Percentiles rank a stretch among this genome's conserved stretches.
phyloP scores from a whole-genome alignment of 2,797 vertebrate species.

The Anguilla marmorata region DNA sequence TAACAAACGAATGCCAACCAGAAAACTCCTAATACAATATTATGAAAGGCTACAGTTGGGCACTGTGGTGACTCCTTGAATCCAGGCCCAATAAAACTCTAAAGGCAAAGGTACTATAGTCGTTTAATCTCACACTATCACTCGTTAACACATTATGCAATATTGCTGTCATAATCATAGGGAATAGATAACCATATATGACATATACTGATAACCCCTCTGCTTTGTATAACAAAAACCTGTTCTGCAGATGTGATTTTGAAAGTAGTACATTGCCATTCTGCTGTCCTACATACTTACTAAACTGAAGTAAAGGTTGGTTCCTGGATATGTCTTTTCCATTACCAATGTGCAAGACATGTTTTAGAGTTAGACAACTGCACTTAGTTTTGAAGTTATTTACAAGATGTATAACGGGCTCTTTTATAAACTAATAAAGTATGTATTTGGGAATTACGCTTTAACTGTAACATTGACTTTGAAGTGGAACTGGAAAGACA shows the following conservation, averaged over 20 bases:
- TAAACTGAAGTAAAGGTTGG: neutral
- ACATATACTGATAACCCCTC: neutral
- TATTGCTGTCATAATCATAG: neutral
- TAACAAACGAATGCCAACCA: too few species aligned
- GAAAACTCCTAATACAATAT: neutral
- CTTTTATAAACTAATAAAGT: neutral
- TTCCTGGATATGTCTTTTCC: neutral
- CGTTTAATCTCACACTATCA: neutral
- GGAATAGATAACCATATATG: neutral
- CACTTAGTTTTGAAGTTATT: neutral
- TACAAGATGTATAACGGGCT: neutral
- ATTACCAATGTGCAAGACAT: neutral
- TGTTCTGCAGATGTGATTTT: neutral
- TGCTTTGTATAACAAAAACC: neutral
- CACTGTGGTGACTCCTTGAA: neutral
- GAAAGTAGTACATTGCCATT: neutral
- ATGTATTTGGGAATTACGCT: neutral
- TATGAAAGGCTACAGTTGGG: neutral
- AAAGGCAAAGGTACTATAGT: neutral
- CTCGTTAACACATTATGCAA: neutral
- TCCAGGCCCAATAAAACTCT: neutral
- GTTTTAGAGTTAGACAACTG: neutral
- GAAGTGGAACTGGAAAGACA: neutral
- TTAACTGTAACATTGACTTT: neutral
- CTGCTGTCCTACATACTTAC: neutral